Evolutionary conservation across 2,113 vertebrate genomes (phyloP), one percentile per base, ranked within the genome.

Genomic region (Heteronetta atricapilla): DNA sequence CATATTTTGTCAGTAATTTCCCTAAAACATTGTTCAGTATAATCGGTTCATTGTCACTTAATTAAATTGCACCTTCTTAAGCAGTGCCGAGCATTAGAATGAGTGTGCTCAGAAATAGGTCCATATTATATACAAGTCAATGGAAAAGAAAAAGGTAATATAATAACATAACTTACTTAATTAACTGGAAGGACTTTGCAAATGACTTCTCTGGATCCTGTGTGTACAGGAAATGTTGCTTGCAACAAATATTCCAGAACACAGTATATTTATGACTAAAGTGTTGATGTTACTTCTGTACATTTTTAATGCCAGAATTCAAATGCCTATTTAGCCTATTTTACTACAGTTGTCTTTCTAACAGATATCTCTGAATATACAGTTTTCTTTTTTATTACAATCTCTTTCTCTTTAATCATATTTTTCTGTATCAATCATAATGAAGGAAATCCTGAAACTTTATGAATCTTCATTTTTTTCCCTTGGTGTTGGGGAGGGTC

Each of bases 31-130:
- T 82, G 52, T n/a, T 91, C 23, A 21, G 3, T 55, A 18, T 63
- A 95, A 96, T 67, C 86, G 48, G 40, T 46, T 91, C 68, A 60
- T 21, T 94, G 52, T 80, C 44, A 6, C 34, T 87, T 73, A 72
- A 92, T 91, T 75, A 94, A 95, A 90, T 36, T 58, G 73, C 36
- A 67, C 42, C 55, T 82, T 78, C 86, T 89, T 68, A 63, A 6
- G 4, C 0, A 3, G 29, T n/a, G 56, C 33, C 74, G 44, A 84
- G 60, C 56, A 44, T 15, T 36, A 72, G 76, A 64, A 78, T 58
- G 31, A 36, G 31, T 16, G 21, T 33, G 69, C 53, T 88, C 60
- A 88, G 48, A 81, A 78, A 78, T 3, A 68, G 26, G 52, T 59
- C 21, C 28, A 12, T 14, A 31, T 20, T 28, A 34, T 20, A 52